Evolutionary conservation across 1,140 invertebrate genomes (phyloP).

Genomic region (Drosophila sucinea): DNA sequence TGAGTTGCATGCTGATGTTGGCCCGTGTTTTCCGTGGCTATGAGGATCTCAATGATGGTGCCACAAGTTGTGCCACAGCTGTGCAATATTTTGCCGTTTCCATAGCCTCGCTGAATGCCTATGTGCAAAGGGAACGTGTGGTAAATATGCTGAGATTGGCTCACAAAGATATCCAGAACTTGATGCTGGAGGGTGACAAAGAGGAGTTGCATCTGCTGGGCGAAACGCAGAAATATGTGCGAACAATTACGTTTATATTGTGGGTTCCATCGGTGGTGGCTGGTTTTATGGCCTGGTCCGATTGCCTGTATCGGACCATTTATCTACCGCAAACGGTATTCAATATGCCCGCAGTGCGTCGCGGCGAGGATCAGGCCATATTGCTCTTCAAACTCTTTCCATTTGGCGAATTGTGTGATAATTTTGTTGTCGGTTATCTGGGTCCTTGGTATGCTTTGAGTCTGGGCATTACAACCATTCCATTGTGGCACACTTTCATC

Average conservation of each 20-base stretch:
- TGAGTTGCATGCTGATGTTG: conserved; percentile 56
- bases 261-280: conserved; percentile 68
- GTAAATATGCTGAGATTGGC: conserved; percentile 41
- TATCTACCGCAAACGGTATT: conserved; percentile 66
- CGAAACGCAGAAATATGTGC: conserved; percentile 37
- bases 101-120: conserved; percentile 62
- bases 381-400: conserved; percentile 67
- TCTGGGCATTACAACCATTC: conserved; percentile 68
- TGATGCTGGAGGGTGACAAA: conserved; percentile 39
- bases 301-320: conserved; percentile 67
- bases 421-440: conserved; percentile 65
- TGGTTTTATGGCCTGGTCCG: conserved; percentile 59
- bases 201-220: conserved; percentile 47
- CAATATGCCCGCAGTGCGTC: conserved; percentile 46
- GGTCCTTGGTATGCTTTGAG: conserved; percentile 61
- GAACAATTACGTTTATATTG: conserved; percentile 54
- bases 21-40: conserved; percentile 50
- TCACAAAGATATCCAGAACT: conserved; percentile 39
- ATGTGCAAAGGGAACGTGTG: conserved; percentile 58
- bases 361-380: conserved; percentile 60
- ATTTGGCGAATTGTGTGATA: conserved; percentile 63
- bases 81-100: conserved; percentile 67
- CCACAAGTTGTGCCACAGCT: conserved; percentile 68
- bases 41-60: conserved; percentile 60
- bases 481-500: conserved; percentile 77